Evolutionary conservation across 1,140 invertebrate species (phyloP), one percentile per base, ranked within the genome.

Genomic region (Proales similis): DNA sequence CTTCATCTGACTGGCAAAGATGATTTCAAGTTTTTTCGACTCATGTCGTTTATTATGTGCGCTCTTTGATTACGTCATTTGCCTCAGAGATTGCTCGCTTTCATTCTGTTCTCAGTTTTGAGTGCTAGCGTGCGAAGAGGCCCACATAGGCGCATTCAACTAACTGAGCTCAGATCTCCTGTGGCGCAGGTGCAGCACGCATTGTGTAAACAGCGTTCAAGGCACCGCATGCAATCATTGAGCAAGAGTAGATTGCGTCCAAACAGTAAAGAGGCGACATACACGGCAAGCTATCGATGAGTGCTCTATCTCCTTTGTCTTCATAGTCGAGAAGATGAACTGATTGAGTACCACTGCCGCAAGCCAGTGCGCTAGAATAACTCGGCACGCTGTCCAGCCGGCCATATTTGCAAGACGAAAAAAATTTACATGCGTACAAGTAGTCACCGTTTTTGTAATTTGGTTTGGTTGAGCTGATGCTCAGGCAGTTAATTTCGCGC

Each of bases 391-490:
- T 12, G 7, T 49, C 3, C 29, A 26, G 4, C 20, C 20, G 20
- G n/a, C 26, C 20, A 17, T 27, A 27, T 22, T 4, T 57, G 26
- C 36, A 36, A 9, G 33, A 36, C 9, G 33, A 39, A 39, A 57
- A 57, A 57, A 57, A 57, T 26, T 57, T 57, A 14, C 51, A 57
- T 39, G 51, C 51, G 30, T 57, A 57, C 22, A 57, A 57, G 45
- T 57, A 57, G 19, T 57, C 51, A 39, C 45, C 45, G 7, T 42
- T 39, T 22, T 30, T 57, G 2, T 6, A 14, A 22, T 57, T 39
- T 26, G 29, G 26, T 12, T 42, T 11, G 26, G 20, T 57, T 33
- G 45, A 39, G 17, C 45, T 57, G 1, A 42, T 26, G 20, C 51
- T 39, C 11, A 57, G 29, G 30, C 51, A 42, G 2, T 9, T 26